Evolutionary conservation across 2,888 invertebrate genomes (phyloP).

Genomic region (Idaea dimidiata): DNA sequence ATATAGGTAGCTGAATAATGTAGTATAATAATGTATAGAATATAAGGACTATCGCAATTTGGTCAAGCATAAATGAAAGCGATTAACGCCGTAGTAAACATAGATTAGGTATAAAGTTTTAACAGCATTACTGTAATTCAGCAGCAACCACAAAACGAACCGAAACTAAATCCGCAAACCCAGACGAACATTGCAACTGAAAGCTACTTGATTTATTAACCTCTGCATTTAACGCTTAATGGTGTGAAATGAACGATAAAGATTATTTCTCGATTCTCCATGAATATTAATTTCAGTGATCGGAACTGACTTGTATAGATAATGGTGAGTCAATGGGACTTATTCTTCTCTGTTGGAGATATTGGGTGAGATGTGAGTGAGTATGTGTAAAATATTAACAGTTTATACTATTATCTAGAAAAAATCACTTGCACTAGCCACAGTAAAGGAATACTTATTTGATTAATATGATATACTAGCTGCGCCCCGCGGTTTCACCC

Average conservation of each 20-base stretch:
- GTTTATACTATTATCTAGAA: neutral
- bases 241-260: conserved; percentile 59
- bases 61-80: too few species aligned
- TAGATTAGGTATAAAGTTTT: too few species aligned
- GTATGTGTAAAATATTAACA: neutral
- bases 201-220: conserved; percentile 52
- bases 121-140: neutral
- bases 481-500: too few species aligned
- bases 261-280: conserved; percentile 45
- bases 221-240: conserved; percentile 49
- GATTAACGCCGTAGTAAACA: too few species aligned
- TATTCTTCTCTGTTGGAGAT: conserved; percentile 25
- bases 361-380: conserved; percentile 4
- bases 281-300: conserved; percentile 52
- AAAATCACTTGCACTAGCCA: too few species aligned
- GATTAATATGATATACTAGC: too few species aligned
- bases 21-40: too few species aligned
- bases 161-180: conserved; percentile 18
- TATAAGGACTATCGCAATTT: too few species aligned
- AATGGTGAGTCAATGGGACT: conserved; percentile 38
- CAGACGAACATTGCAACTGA: conserved; percentile 34
- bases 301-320: conserved; percentile 39
- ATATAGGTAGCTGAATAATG: too few species aligned
- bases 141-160: conserved; percentile 2
- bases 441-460: too few species aligned